Percentiles rank a stretch among this genome's conserved stretches.
Conservation (phyloP, 2,888 invertebrate species). For the Psylliodes chrysocephalus region DNA sequence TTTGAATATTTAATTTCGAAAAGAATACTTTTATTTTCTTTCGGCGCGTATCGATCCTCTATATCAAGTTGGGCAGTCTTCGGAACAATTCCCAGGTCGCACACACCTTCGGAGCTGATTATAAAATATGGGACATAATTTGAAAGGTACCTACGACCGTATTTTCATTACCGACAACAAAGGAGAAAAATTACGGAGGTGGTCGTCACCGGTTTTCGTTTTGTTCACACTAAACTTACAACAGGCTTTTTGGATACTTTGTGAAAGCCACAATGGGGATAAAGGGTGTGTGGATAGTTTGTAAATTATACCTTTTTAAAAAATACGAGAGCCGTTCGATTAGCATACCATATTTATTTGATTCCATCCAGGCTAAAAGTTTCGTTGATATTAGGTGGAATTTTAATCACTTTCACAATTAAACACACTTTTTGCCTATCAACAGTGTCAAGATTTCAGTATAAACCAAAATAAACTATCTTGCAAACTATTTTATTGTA, state of each 20-base stretch:
- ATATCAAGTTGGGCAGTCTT: conserved; percentile 31
- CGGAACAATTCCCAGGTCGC: neutral
- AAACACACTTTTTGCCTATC: too few species aligned
- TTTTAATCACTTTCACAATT: too few species aligned
- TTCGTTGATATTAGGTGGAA: too few species aligned
- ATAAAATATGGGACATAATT: conserved; percentile 58
- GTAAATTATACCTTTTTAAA: conserved; percentile 28
- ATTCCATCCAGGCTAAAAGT: too few species aligned
- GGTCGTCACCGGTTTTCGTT: neutral
- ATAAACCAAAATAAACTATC: too few species aligned
- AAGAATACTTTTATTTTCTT: conserved; percentile 37
- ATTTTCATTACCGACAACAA: conserved; percentile 25
- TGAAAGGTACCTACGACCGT: conserved; percentile 42
- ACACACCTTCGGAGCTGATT: conserved; percentile 46
- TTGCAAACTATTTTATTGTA: too few species aligned
- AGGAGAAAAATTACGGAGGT: conserved; percentile 20
- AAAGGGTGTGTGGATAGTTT: too few species aligned
- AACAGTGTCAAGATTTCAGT: too few species aligned
- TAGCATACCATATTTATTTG: too few species aligned
- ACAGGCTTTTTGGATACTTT: too few species aligned
- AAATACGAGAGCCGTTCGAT: too few species aligned
- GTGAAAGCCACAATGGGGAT: too few species aligned
- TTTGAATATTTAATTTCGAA: conserved; percentile 43
- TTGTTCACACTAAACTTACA: neutral
- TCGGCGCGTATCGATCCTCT: conserved; percentile 39